Evolutionary conservation across 2,888 invertebrate species (phyloP).

Genomic region (Diarsia mendica): DNA sequence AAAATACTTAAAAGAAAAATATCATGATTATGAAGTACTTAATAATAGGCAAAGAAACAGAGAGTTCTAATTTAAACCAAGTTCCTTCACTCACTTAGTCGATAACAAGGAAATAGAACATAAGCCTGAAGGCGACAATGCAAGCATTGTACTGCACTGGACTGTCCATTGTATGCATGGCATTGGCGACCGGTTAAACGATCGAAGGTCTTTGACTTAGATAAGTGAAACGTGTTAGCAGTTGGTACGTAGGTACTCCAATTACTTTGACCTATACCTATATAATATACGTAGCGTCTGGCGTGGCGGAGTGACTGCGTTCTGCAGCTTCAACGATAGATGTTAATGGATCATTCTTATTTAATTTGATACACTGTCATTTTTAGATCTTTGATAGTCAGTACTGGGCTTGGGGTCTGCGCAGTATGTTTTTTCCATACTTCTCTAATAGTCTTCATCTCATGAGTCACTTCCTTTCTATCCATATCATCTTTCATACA

Average conservation of each 20-base stretch:
- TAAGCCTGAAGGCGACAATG: constrained; percentile 68
- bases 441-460: too few relatives aligned
- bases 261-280: constrained; percentile 53
- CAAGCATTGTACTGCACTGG: constrained; percentile 65
- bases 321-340: constrained; percentile 7
- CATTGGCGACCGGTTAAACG: constrained; percentile 78
- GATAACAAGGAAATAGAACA: constrained; percentile 64
- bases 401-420: too few relatives aligned
- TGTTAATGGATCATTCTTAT: not conserved
- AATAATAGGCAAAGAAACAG: not conserved
- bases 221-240: constrained; percentile 69
- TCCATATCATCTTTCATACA: too few relatives aligned
- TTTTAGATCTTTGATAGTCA: too few relatives aligned
- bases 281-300: constrained; percentile 23
- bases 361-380: not conserved
- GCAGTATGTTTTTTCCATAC: too few relatives aligned
- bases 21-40: too few relatives aligned
- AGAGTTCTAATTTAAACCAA: constrained; percentile 32
- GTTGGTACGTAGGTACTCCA: constrained; percentile 56
- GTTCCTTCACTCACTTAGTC: constrained; percentile 47
- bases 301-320: constrained; percentile 1
- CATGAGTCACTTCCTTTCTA: too few relatives aligned
- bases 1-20: not conserved
- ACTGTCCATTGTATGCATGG: constrained; percentile 78
- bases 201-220: constrained; percentile 77